Percentiles rank a stretch among this genome's conserved stretches.
Evolutionary conservation across 2,797 vertebrate genomes (phyloP).

Genomic region (Holocentrus rufus): DNA sequence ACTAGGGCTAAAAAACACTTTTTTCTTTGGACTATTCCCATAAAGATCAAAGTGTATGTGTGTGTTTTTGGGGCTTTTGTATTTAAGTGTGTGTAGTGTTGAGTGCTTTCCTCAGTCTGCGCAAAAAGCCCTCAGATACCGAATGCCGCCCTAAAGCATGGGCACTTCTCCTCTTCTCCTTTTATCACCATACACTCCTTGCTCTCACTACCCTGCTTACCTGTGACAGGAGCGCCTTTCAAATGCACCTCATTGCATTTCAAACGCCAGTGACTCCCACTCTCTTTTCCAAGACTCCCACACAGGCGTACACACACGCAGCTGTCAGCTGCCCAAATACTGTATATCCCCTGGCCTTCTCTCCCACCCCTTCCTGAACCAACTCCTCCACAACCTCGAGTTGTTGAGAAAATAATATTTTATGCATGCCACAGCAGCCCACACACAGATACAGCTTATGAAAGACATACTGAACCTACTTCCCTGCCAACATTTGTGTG

Average conservation of each 20-base stretch:
- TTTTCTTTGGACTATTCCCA: constrained; percentile 69
- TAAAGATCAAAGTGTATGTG: constrained; percentile 76
- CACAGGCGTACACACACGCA: constrained; percentile 72
- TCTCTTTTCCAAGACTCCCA: constrained; percentile 77
- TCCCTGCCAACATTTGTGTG: constrained; percentile 65
- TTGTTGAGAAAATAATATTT: constrained; percentile 82
- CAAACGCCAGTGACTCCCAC: constrained; percentile 82
- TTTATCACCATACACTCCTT: constrained; percentile 77
- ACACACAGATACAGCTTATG: constrained; percentile 77
- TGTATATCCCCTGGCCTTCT: constrained; percentile 74
- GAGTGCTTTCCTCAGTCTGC: constrained; percentile 78
- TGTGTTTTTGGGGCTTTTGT: constrained; percentile 73
- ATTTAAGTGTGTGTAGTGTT: constrained; percentile 69
- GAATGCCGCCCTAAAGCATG: constrained; percentile 75
- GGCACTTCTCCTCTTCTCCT: constrained; percentile 72
- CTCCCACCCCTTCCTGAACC: constrained; percentile 72
- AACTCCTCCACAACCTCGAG: constrained; percentile 76
- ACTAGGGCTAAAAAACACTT: constrained; percentile 54
- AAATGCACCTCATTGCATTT: constrained; percentile 86
- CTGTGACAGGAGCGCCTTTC: constrained; percentile 86
- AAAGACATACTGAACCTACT: constrained; percentile 68
- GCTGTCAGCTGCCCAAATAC: constrained; percentile 84
- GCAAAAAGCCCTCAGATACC: constrained; percentile 81
- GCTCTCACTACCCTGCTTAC: constrained; percentile 75
- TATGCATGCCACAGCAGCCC: constrained; percentile 81